Percentiles rank a stretch among this genome's conserved stretches.
phyloP scores from a whole-genome alignment of 2,113 vertebrate species.

The Dolichotis patagonum region DNA sequence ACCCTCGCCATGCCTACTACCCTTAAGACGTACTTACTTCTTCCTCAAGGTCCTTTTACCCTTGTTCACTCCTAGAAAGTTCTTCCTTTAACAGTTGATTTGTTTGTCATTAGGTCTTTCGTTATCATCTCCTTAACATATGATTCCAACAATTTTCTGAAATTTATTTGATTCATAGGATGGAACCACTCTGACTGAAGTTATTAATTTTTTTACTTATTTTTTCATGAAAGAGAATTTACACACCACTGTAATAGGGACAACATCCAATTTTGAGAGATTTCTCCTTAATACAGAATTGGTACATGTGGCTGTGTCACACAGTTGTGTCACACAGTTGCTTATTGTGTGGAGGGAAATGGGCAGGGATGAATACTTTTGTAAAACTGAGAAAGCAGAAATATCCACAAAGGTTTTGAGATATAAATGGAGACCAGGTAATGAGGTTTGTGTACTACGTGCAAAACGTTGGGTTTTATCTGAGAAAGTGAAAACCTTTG shows the following conservation, averaged over 20 bases:
- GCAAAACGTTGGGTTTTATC: conserved; percentile 19
- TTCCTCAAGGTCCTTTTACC: background rate
- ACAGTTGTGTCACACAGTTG: background rate
- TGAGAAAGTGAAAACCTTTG: background rate
- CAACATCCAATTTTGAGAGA: background rate
- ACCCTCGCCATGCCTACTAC: rapidly evolving
- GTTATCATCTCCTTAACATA: background rate
- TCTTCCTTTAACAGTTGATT: background rate
- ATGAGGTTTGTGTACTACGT: background rate
- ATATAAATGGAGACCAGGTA: background rate
- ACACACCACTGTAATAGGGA: background rate
- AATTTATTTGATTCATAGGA: background rate
- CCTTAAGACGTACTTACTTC: background rate
- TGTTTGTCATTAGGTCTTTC: background rate
- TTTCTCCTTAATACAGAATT: conserved; percentile 29
- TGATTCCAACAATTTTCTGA: background rate
- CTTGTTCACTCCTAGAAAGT: background rate
- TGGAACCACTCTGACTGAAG: background rate
- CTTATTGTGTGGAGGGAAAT: background rate
- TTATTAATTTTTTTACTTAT: background rate
- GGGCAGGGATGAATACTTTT: background rate
- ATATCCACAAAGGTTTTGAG: background rate
- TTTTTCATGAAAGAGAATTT: background rate
- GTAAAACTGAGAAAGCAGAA: conserved; percentile 1
- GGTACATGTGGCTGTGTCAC: background rate